Evolutionary conservation across 2,113 vertebrate genomes (phyloP), one percentile per base, ranked within the genome.

Genomic region (Python bivittatus): DNA sequence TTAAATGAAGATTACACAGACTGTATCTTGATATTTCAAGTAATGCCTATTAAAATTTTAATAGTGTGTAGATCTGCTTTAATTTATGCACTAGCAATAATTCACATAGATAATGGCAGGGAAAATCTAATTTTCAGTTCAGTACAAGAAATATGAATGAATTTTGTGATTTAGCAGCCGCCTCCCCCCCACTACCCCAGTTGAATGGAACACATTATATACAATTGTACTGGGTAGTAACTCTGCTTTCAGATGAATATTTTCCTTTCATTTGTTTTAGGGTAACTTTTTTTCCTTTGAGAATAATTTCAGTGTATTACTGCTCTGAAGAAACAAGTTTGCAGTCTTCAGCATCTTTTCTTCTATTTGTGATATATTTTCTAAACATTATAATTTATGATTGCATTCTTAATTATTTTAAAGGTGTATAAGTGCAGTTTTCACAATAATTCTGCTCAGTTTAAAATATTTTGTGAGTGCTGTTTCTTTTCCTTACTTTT

Each of bases 221-320:
- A 7, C 20, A 48, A 7, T 91, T 91, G 93, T 91, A 95, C 93
- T 53, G 57, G 90, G 84, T 90, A 91, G 92, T 92, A 91, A 93
- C 93, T 96, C 95, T 95, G 52, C 84, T 53, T 90, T 57, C 52
- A 84, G 89, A 23, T 93, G 91, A 92, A 90, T 94, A 44, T 92
- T 89, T 91, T 58, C 44, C 20, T 27, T 90, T 61, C 90, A 85
- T 10, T 92, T 44, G 86, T 94, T 91, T 94, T 52, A 56, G 42
- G 7, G 25, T 4, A 27, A 2, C 88, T 2, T 52, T n/a, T 58
- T 96, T 90, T 83, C 29, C 15, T 33, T 83, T 92, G 61, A 95
- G 89, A 94, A 61, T 48, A 22, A 87, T 38, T 91, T 56, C 72
- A 8, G 57, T 68, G 20, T 23, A 68, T 25, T 68, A 86, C 85